Conservation (phyloP, 1,140 invertebrate genomes). For the Conus ventricosus region DNA sequence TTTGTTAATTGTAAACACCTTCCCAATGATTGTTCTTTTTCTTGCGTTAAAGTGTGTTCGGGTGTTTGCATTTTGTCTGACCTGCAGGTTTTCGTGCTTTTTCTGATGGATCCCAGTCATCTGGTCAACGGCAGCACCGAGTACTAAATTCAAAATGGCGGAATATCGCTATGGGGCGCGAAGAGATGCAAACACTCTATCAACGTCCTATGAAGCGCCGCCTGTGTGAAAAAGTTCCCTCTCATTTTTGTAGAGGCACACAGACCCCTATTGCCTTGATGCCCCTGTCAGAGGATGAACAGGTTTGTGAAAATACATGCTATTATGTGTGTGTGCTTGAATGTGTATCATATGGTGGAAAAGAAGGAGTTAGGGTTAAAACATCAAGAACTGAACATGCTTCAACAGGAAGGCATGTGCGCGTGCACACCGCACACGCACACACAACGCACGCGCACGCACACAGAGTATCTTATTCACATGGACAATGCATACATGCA, state of each 20-base stretch:
- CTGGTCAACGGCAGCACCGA: constrained; percentile 69
- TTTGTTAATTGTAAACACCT: too few species aligned
- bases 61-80: too few species aligned
- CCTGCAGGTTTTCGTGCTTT: constrained; percentile 75
- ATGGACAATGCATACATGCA: too few species aligned
- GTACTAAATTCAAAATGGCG: constrained; percentile 79
- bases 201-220: constrained; percentile 83
- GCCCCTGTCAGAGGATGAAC: constrained; percentile 88
- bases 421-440: too few species aligned
- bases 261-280: constrained; percentile 86
- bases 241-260: constrained; percentile 83
- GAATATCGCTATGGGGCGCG: constrained; percentile 88
- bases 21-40: too few species aligned
- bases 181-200: constrained; percentile 91
- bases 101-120: constrained; percentile 73
- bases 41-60: too few species aligned
- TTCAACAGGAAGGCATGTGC: too few species aligned
- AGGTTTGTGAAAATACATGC: constrained; percentile 73
- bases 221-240: constrained; percentile 79
- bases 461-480: too few species aligned
- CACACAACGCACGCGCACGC: too few species aligned
- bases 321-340: neutral
- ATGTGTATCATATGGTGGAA: neutral
- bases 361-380: too few species aligned
- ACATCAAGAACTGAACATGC: too few species aligned